These are phyloP conservation scores for Euclidia mi DNA, from an alignment of 2,888 invertebrate species.

Conservation along the genomic window DNA sequence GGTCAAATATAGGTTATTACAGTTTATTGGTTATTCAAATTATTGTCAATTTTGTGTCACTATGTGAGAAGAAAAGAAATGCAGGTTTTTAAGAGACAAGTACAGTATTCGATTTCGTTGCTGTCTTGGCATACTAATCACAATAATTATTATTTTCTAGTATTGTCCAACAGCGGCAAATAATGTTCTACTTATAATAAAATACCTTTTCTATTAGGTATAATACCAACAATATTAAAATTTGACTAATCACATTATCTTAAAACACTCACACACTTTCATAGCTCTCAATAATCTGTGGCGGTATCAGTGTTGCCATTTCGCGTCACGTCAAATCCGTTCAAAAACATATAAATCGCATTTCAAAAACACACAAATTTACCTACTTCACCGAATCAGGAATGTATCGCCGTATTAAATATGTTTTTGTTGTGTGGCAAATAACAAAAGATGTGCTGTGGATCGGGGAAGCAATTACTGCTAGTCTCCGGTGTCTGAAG, in stretches of 20 bases:
- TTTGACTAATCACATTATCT: too few relatives aligned
- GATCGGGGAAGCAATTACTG: slow-evolving; percentile 77
- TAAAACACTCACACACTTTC: too few relatives aligned
- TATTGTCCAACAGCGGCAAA: too few relatives aligned
- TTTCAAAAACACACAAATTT: slow-evolving; percentile 12
- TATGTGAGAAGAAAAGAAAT: background rate
- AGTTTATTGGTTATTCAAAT: slow-evolving; percentile 14
- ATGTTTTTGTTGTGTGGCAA: slow-evolving; percentile 68
- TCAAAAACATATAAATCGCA: slow-evolving; percentile 10
- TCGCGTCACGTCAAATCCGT: background rate
- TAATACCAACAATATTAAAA: too few relatives aligned
- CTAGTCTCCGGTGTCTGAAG: slow-evolving; percentile 70
- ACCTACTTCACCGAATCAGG: slow-evolving; percentile 37
- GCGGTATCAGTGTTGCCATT: background rate
- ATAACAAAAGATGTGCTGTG: slow-evolving; percentile 74
- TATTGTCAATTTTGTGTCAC: background rate
- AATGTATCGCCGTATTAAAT: slow-evolving; percentile 59
- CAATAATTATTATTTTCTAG: too few relatives aligned
- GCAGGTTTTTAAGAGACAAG: background rate
- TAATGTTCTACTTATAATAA: too few relatives aligned
- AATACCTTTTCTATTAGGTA: too few relatives aligned
- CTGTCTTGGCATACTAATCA: too few relatives aligned
- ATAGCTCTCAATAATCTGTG: too few relatives aligned
- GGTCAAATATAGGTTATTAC: slow-evolving; percentile 30
- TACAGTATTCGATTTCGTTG: too few relatives aligned